phyloP scores from a whole-genome alignment of 92 coral and sea anemone genomes.

The Porites cylindrica region DNA sequence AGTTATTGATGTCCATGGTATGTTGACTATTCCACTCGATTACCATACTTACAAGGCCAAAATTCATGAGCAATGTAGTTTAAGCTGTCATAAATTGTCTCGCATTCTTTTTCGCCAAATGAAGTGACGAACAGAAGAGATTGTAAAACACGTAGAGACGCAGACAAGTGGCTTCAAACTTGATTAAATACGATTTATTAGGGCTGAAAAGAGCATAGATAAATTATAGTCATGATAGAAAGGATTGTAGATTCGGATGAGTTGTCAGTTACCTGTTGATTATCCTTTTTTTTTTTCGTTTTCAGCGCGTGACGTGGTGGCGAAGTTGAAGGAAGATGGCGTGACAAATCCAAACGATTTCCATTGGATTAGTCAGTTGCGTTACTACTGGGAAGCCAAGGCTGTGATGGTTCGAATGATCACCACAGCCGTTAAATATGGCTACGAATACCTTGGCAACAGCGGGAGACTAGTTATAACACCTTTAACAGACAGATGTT shows the following conservation, averaged over 20 bases:
- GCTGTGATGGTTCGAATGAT: constrained; percentile 94
- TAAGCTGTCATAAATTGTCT: too few relatives aligned
- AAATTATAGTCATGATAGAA: too few relatives aligned
- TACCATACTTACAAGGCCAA: background rate
- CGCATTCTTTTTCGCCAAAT: too few relatives aligned
- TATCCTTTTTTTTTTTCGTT: background rate
- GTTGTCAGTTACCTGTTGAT: background rate
- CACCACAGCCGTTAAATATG: constrained; percentile 94
- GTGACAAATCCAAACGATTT: constrained; percentile 90
- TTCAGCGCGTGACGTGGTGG: constrained; percentile 95
- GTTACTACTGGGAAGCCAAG: constrained; percentile 94
- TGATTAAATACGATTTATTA: too few relatives aligned
- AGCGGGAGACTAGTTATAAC: constrained; percentile 97
- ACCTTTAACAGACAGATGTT: constrained; percentile 98
- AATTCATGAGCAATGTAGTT: too few relatives aligned
- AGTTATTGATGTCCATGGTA: constrained; percentile 98
- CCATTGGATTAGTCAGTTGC: constrained; percentile 97
- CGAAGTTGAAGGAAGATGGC: constrained; percentile 81
- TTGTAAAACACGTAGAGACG: too few relatives aligned
- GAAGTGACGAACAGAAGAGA: too few relatives aligned
- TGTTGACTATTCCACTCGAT: background rate
- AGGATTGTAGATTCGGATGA: background rate
- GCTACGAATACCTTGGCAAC: constrained; percentile 97
- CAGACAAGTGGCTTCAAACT: too few relatives aligned
- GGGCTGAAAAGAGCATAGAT: too few relatives aligned